A percentile compares a stretch with the other conserved stretches of the same genome.
These are phyloP conservation scores for Phaenicophaeus curvirostris DNA, from an alignment of 2,797 vertebrate genomes.

Conservation along the genomic window DNA sequence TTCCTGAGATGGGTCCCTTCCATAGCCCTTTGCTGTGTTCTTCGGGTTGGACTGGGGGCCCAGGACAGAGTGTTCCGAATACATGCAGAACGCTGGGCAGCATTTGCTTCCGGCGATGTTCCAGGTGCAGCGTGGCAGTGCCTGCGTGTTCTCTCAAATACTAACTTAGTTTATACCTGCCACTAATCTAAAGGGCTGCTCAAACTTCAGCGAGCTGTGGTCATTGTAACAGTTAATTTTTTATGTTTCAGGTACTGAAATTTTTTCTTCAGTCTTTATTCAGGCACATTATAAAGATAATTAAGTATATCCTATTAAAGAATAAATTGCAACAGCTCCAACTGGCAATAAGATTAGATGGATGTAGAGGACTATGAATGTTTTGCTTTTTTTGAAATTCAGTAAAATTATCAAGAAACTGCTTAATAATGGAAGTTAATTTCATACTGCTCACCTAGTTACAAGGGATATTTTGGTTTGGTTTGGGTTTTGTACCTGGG, in stretches of 20 bases:
- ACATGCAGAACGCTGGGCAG: fast-evolving
- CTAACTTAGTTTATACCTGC: neutral
- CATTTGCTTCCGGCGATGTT: no score
- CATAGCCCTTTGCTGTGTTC: neutral
- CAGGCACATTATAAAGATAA: neutral
- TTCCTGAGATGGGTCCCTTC: neutral
- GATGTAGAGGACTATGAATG: neutral
- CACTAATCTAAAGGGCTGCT: neutral
- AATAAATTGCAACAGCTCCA: neutral
- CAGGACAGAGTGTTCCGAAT: neutral
- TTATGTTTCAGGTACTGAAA: neutral
- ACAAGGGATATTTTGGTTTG: neutral
- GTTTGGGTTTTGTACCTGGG: neutral
- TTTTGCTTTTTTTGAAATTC: neutral
- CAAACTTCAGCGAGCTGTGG: neutral
- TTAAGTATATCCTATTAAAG: neutral
- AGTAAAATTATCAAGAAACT: neutral
- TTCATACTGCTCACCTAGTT: neutral
- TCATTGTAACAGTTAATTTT: neutral
- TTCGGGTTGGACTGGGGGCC: neutral
- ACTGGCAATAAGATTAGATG: neutral
- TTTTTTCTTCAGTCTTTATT: neutral
- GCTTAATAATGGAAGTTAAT: neutral
- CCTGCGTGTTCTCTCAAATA: no score
- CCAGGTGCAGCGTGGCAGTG: no score